Evolutionary conservation across 2,113 vertebrate genomes (phyloP), one percentile per base, ranked within the genome.

Genomic region (Aptenodytes patagonicus): DNA sequence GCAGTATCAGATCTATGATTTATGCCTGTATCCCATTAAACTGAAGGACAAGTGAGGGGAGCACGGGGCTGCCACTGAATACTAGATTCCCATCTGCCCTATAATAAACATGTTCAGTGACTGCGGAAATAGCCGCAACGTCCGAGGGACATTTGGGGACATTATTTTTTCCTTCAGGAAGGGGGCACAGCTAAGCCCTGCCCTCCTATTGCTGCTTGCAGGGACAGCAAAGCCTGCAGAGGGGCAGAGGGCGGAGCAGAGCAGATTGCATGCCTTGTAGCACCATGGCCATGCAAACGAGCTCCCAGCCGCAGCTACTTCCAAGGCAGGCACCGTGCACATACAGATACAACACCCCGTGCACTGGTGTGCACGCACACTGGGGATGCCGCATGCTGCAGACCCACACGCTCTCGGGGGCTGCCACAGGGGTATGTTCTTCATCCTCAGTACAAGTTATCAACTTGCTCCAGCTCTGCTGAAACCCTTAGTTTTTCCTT

Each of bases 1-100:
- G 96, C 90, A 40, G 95, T 26, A 96, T 91, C 95, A 83, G 93
- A 86, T 72, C 86, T 69, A 47, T 97, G 97, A 97, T 97, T 97
- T 97, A 96, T 95, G 90, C 83, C 90, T 83, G 70, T 81, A 73
- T 88, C 93, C 94, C 91, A 95, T 97, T 96, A 91, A 90, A 87
- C 21, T 96, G 95, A 97, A 97, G 97, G 96, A 93, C 96, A 96
- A 97, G 71, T 0, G 36, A 79, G 89, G 88, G 93, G 82, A 96
- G 78, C 88, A 55, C 2, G 14, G 62, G 80, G 90, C 87, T 86
- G 85, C 51, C 79, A 57, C 81, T 83, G 91, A 61, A 7, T 17
- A 11, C 44, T 20, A 55, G 62, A 47, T 13, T 78, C 82, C 73
- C 9, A 2, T 11, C 93, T 93, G 66, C 55, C 87, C 77, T 13